Base-by-base conservation (phyloP, 2,888 invertebrate species). In the Andricus quercusramuli region DNA sequence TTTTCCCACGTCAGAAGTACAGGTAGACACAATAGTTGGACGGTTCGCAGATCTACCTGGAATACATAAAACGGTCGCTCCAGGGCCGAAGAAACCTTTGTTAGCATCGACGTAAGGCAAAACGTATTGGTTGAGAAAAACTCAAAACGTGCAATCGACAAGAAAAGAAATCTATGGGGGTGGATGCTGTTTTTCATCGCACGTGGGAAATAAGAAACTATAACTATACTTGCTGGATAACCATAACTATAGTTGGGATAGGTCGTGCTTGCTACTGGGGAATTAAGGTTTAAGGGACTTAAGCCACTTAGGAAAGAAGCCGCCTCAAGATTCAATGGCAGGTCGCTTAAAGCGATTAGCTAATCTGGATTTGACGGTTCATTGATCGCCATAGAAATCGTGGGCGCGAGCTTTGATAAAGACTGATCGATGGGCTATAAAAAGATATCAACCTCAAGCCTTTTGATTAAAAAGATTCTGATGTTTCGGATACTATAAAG, bases 311-410 rank as follows among this genome's bases (percentile, higher is more conserved):
- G 80, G 79, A 78, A 78, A 83, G 89, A 89, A 90, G 86, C 88
- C 89, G 83, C 80, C 80, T 77, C 81, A 80, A 79, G 80, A 85
- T 86, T 86, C 84, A 78, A 66, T 79, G 78, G 83, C 77, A 82
- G 85, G 84, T 51, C 83, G 70, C 84, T 82, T 88, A 88, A 88
- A 85, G 78, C 86, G 88, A 89, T 90, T 88, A 88, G 79, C 82
- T 84, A 86, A 88, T 85, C 85, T 82, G 82, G 85, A 86, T 86
- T 89, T 86, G 82, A 83, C 82, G 85, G 84, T 79, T 87, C 85
- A 83, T 86, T 85, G 85, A 77, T 68, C 80, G 66, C 83, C 83
- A 81, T 83, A 79, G 74, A 76, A 67, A 67, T 64, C 15, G 62
- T 62, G 29, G 62, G 62, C 62, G 62, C 62, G 29, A 78, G 37